These are phyloP conservation scores for Caerostris darwini DNA, from an alignment of 1,140 invertebrate species.

Conservation along the genomic window DNA sequence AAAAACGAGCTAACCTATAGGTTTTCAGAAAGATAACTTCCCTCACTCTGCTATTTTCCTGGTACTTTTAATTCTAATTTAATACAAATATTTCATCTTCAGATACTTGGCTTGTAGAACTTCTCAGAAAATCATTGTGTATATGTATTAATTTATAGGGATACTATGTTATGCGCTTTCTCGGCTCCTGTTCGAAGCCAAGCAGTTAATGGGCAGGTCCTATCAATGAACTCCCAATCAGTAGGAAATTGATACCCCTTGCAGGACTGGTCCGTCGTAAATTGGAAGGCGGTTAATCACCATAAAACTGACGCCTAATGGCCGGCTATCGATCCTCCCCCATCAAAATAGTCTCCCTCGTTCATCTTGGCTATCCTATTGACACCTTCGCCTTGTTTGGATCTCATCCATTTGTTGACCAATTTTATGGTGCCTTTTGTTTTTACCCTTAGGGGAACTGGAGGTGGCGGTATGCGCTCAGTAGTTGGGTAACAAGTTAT, in stretches of 20 bases:
- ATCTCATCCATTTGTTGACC: not conserved
- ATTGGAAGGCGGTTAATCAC: conserved; percentile 71
- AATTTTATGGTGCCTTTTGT: conserved; percentile 18
- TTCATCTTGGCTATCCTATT: not conserved
- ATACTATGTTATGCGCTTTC: not conserved
- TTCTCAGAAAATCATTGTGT: too few species aligned
- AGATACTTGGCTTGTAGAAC: too few species aligned
- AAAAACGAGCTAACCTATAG: too few species aligned
- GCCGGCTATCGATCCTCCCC: conserved; percentile 59
- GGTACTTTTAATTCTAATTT: too few species aligned
- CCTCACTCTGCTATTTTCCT: too few species aligned
- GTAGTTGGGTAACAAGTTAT: not conserved
- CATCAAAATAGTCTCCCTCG: conserved; percentile 45
- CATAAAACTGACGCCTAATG: conserved; percentile 76
- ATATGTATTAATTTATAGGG: not conserved
- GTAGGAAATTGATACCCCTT: conserved; percentile 28
- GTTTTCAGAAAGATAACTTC: too few species aligned
- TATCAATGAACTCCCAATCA: conserved; percentile 65
- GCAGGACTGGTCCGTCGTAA: conserved; percentile 7
- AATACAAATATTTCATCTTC: too few species aligned
- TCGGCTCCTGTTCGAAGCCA: not conserved
- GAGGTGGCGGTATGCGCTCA: not conserved
- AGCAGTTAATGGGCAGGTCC: conserved; percentile 18
- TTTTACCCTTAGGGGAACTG: not conserved
- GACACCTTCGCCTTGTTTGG: conserved; percentile 27